phyloP scores from a whole-genome alignment of 2,797 vertebrate genomes.

The Cryptoprocta ferox region DNA sequence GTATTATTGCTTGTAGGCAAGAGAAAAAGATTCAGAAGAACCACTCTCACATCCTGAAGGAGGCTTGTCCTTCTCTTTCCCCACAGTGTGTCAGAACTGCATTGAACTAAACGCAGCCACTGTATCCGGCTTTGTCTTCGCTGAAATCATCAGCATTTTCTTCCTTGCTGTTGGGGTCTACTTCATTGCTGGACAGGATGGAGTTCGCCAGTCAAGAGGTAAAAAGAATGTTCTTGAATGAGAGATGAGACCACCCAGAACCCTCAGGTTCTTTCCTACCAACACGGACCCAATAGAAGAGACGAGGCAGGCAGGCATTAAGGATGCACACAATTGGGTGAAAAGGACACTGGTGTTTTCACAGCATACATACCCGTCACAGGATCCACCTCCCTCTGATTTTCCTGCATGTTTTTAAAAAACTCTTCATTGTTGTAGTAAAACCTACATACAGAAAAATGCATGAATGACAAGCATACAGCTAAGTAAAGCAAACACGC shows the following conservation, averaged over 20 bases:
- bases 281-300: not conserved
- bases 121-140: constrained; percentile 82
- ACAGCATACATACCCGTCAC: not conserved
- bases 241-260: not conserved
- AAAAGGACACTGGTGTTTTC: not conserved
- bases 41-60: not conserved
- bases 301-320: not conserved
- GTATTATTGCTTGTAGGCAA: not conserved
- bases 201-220: constrained; percentile 85
- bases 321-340: not conserved
- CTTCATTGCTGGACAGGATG: constrained; percentile 83
- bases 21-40: not conserved
- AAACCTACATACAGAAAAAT: constrained; percentile 43
- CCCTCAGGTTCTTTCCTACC: constrained; percentile 4
- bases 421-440: not conserved
- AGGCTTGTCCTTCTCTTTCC: not conserved
- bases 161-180: constrained; percentile 87
- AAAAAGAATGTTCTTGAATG: constrained; percentile 58
- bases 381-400: not conserved
- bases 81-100: constrained; percentile 89
- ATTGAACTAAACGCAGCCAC: constrained; percentile 84
- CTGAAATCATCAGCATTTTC: constrained; percentile 83
- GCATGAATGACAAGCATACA: not conserved
- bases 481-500: constrained; percentile 8
- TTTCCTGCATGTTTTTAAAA: not conserved